phyloP scores from a whole-genome alignment of 2,888 invertebrate genomes.

The Carabus problematicus region DNA sequence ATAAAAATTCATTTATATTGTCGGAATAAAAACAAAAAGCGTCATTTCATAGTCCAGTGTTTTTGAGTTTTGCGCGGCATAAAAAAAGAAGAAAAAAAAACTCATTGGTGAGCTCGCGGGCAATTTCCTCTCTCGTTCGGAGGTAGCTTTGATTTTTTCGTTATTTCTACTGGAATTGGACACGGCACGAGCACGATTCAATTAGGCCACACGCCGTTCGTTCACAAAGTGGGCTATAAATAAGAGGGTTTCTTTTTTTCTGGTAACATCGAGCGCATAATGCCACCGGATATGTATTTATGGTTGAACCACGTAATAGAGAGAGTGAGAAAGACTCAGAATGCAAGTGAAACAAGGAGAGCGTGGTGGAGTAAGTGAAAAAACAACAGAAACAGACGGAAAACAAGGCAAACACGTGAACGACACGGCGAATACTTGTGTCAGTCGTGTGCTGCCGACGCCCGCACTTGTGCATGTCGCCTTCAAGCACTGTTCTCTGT shows the following conservation, averaged over 20 bases:
- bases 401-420: conserved; percentile 20
- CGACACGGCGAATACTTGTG: conserved; percentile 18
- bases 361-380: conserved; percentile 7
- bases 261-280: conserved; percentile 28
- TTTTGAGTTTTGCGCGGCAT: background rate
- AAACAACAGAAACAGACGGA: conserved; percentile 22
- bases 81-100: conserved; percentile 8
- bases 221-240: conserved; percentile 40
- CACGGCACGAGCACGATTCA: conserved; percentile 40
- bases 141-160: conserved; percentile 37
- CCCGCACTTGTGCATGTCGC: conserved; percentile 9
- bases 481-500: background rate
- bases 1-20: background rate
- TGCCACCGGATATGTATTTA: conserved; percentile 41
- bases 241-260: conserved; percentile 32
- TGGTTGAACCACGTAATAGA: conserved; percentile 18
- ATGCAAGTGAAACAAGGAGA: background rate
- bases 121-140: conserved; percentile 24
- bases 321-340: background rate
- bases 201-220: conserved; percentile 42
- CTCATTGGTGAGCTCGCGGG: conserved; percentile 1
- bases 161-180: conserved; percentile 35
- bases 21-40: conserved; percentile 7
- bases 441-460: conserved; percentile 4
- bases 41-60: conserved; percentile 7